Evolutionary conservation across 2,797 vertebrate genomes (phyloP), one percentile per base, ranked within the genome.

Genomic region (Xenopus petersii): DNA sequence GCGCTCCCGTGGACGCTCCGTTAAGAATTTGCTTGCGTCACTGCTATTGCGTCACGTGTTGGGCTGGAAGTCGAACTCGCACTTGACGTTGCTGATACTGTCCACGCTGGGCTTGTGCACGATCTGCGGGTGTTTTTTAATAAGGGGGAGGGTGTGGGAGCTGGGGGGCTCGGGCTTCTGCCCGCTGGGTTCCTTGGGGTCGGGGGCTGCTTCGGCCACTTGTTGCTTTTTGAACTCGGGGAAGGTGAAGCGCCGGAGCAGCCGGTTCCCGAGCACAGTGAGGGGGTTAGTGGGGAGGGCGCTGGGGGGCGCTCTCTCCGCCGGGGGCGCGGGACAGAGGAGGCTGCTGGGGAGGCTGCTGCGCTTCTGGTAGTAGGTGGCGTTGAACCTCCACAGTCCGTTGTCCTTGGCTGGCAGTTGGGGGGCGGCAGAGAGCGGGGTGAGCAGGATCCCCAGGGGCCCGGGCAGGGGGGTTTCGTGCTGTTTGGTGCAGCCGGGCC

Each of bases 1-100:
- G 2, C 26, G 21, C 26, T 2, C 26, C 26, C 2, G 2, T 21
- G 21, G 21, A 21, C 26, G 26, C 2, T 30, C 26, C 26, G 26
- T 2, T 2, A 30, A 30, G 26, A 2, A 30, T 30, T 30, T 30
- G 2, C 2, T 30, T 30, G 26, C 26, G 26, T 30, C 26, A 30
- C 26, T 30, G 2, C 2, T 30, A 30, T 30, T 30, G 15, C 16
- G 24, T 75, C 51, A 74, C 21, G 80, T 64, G 16, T 49, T 66
- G 55, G 77, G 48, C 4, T 84, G 85, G 78, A 88, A 86, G 82
- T 91, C 90, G 83, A 91, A 92, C 77, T 92, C 91, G 71, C 91
- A 92, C 64, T 87, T 89, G 10, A 93, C 89, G 12, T 87, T 88
- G 80, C 88, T 92, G 83, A 92, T 90, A 83, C 90, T 91, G 81